Evolutionary conservation across 2,113 vertebrate genomes (phyloP), one percentile per base, ranked within the genome.

Genomic region (Salvelinus sp.): DNA sequence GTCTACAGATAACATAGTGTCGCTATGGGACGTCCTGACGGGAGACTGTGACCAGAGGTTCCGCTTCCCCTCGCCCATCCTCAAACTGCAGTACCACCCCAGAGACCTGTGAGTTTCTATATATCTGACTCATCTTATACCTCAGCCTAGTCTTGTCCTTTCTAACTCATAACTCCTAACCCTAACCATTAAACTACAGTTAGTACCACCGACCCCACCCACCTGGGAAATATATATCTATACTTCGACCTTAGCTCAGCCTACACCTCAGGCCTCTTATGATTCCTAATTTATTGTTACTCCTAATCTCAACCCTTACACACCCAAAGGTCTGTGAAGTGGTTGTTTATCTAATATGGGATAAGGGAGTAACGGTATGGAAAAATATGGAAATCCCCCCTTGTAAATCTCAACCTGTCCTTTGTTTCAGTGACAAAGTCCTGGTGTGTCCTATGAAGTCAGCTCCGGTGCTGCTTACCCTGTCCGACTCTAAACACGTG

Each of bases 361-460:
- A 62, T 62, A 16, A 13, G 10, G 58, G 20, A 62, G 22, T 62
- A 28, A 7, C 14, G 0, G n/a, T 65, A 4, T 22, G 25, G 63
- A 10, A 25, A 14, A 18, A 28, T 27, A 66, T 66, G 27, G 3
- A 66, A 54, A 54, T 14, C 48, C 2, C 7, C 44, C 12, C 7
- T 9, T 48, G 1, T 30, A 30, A 7, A 48, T 10, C 23, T 3
- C 12, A 10, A 9, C 13, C 22, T 44, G 3, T 69, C 22, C 12
- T 86, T 48, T 70, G 72, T 69, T 86, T 82, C 83, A 99, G 98
- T 90, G 97, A 99, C 92, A 97, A 94, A 79, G 97, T 99, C 64
- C 91, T 99, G 82, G 98, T 99, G 78, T 99, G 98, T 79, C 98
- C 98, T 54, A 99, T 99, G 98, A 99, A 99, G 90, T 98, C 97